phyloP scores from a whole-genome alignment of 2,113 vertebrate genomes.

The Heterotilapia buettikoferi region DNA sequence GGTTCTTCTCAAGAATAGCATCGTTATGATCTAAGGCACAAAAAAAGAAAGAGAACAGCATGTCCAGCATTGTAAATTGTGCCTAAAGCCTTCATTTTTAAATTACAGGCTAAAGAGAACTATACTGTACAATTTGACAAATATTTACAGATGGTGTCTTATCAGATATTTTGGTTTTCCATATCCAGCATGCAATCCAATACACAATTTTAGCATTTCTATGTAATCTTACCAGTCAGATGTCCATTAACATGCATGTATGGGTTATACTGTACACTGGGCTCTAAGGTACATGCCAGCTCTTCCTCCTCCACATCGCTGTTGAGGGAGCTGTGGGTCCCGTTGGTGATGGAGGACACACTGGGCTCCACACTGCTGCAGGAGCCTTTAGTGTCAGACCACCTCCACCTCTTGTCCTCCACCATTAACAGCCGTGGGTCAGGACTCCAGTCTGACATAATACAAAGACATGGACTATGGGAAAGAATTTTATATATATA shows the following conservation, averaged over 20 bases:
- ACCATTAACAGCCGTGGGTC: conserved; percentile 45
- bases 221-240: conserved; percentile 37
- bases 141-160: not conserved
- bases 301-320: conserved; percentile 70
- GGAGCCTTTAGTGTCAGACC: conserved; percentile 42
- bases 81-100: not conserved
- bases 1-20: conserved; percentile 48
- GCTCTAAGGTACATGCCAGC: conserved; percentile 52
- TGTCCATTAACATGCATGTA: conserved; percentile 39
- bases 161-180: not conserved
- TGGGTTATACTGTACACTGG: conserved; percentile 20
- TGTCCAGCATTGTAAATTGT: not conserved
- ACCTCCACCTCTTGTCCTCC: conserved; percentile 46
- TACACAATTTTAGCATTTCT: not conserved
- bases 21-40: conserved; percentile 52
- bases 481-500: not conserved
- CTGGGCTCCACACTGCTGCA: conserved; percentile 49
- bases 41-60: not conserved
- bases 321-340: conserved; percentile 73
- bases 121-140: not conserved
- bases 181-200: not conserved
- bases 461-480: not conserved
- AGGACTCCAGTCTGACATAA: conserved; percentile 11
- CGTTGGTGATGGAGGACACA: conserved; percentile 60
- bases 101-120: not conserved